These are phyloP conservation scores for Microctenopoma steveboyesi DNA, from an alignment of 2,797 vertebrate genomes.

Conservation along the genomic window DNA sequence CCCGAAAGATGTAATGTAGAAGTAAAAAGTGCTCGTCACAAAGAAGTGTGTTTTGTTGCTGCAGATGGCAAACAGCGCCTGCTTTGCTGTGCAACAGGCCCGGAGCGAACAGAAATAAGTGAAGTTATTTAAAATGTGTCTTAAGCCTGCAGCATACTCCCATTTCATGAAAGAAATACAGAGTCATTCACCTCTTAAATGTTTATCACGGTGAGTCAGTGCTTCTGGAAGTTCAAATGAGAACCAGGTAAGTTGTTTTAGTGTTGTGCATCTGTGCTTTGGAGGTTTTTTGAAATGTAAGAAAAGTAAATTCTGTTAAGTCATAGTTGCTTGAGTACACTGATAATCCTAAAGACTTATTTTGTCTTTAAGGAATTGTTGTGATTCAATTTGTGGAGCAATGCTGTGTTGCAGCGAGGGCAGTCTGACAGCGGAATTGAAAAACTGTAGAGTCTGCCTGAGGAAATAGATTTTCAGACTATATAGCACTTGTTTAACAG, in stretches of 20 bases:
- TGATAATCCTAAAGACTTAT: background rate
- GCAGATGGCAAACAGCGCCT: conserved; percentile 7
- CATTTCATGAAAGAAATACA: conserved; percentile 39
- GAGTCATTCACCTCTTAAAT: conserved; percentile 47
- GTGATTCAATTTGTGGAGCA: conserved; percentile 21
- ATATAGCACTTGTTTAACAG: conserved; percentile 72
- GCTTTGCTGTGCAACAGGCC: conserved; percentile 28
- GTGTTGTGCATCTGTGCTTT: background rate
- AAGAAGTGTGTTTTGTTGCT: conserved; percentile 2
- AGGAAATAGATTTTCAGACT: conserved; percentile 41
- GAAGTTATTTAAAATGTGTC: conserved; percentile 47
- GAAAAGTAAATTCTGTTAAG: conserved; percentile 9
- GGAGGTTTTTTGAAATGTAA: background rate
- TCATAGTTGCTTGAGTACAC: background rate
- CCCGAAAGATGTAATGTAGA: background rate
- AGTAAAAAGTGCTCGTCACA: background rate
- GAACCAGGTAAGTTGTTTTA: conserved; percentile 29
- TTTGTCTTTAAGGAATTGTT: conserved; percentile 7
- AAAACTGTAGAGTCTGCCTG: conserved; percentile 19
- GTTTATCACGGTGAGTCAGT: conserved; percentile 43
- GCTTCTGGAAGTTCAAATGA: conserved; percentile 41
- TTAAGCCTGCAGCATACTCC: conserved; percentile 45
- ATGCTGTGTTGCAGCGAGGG: conserved; percentile 1
- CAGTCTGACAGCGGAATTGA: conserved; percentile 19
- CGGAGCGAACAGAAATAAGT: conserved; percentile 27